Conservation (phyloP, 2,888 invertebrate genomes). For the Polydrusus tereticollis region DNA sequence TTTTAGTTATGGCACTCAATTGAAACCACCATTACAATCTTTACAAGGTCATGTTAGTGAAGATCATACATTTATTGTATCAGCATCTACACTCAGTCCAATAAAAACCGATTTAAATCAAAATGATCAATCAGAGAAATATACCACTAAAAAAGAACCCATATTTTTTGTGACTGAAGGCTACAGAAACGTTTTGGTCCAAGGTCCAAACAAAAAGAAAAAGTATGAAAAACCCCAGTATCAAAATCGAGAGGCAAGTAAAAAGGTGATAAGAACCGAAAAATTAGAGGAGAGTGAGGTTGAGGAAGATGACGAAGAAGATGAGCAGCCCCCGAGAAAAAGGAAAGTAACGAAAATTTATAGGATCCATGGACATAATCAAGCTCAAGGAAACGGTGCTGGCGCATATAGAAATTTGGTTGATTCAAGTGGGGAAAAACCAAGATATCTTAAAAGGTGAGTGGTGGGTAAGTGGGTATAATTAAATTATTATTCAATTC, state of each 20-base stretch:
- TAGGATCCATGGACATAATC: constrained; percentile 13
- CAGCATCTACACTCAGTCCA: constrained; percentile 22
- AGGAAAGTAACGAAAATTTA: constrained; percentile 24
- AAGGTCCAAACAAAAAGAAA: constrained; percentile 33
- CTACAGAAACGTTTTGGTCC: constrained; percentile 42
- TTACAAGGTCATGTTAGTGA: neutral
- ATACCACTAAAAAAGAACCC: constrained; percentile 24
- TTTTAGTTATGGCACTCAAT: neutral
- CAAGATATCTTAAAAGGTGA: constrained; percentile 21
- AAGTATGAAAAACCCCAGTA: neutral
- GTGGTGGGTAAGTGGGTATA: neutral
- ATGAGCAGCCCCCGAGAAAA: constrained; percentile 18
- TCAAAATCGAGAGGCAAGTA: constrained; percentile 23
- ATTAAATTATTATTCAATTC: too few species aligned
- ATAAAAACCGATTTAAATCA: neutral
- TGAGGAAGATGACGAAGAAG: neutral
- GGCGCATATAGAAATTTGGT: constrained; percentile 14
- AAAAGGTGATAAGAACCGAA: neutral
- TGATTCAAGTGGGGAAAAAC: neutral
- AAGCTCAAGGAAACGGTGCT: neutral
- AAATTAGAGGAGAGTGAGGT: neutral
- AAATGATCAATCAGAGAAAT: neutral
- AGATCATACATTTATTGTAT: constrained; percentile 20
- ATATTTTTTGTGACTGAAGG: constrained; percentile 42
- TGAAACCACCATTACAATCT: neutral